Percentiles rank a stretch among this genome's conserved stretches.
Conservation (phyloP, 2,888 invertebrate species). For the Drosophila monieri region DNA sequence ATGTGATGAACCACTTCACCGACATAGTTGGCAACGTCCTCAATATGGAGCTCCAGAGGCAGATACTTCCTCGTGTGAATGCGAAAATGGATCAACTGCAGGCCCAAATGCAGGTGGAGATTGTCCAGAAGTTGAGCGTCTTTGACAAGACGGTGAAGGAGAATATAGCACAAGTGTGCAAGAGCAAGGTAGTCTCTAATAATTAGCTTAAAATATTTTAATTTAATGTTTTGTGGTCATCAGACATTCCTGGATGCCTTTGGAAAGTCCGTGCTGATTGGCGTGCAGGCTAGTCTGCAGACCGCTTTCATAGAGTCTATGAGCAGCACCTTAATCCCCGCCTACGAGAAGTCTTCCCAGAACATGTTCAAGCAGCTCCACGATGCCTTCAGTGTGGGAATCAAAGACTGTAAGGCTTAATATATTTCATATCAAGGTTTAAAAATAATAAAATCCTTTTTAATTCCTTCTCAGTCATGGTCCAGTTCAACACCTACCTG, state of each 20-base stretch:
- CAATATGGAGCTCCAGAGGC: conserved; percentile 86
- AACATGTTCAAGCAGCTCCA: conserved; percentile 95
- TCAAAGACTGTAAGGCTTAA: conserved; percentile 90
- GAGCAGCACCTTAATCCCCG: conserved; percentile 90
- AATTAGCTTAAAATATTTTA: background rate
- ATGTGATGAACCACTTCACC: conserved; percentile 84
- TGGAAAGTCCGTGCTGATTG: conserved; percentile 87
- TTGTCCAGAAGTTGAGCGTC: conserved; percentile 89
- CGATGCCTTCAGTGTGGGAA: conserved; percentile 93
- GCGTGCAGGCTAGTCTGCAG: conserved; percentile 90
- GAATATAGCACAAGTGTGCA: conserved; percentile 91
- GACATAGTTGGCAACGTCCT: conserved; percentile 86
- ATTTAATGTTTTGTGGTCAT: conserved; percentile 54
- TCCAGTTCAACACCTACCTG: conserved; percentile 84
- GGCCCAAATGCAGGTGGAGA: conserved; percentile 88
- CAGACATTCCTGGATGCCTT: conserved; percentile 91
- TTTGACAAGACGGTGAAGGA: conserved; percentile 91
- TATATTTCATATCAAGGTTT: background rate
- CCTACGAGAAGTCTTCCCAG: conserved; percentile 93
- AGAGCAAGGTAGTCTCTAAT: conserved; percentile 88
- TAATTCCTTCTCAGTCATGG: conserved; percentile 82
- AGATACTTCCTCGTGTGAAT: conserved; percentile 86
- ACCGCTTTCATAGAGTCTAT: conserved; percentile 91
- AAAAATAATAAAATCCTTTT: background rate
- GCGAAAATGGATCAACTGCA: conserved; percentile 85